Percentiles rank a stretch among this genome's conserved stretches.
These are phyloP conservation scores for Uloborus diversus DNA, from an alignment of 1,140 invertebrate genomes.

Conservation along the genomic window DNA sequence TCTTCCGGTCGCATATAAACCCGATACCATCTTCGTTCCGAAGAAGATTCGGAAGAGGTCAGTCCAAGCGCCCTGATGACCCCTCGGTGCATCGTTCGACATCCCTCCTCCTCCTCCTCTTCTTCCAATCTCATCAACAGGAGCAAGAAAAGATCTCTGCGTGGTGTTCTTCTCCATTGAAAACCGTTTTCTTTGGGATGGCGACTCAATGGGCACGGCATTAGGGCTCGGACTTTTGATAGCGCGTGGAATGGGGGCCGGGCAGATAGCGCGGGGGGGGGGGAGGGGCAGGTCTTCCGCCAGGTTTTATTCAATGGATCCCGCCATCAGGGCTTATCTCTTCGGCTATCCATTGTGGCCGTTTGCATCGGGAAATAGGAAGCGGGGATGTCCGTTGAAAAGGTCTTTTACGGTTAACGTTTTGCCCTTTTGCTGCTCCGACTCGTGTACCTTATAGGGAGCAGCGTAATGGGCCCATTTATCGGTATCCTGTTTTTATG, in stretches of 20 bases:
- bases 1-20: constrained; percentile 43
- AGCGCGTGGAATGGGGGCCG: constrained; percentile 45
- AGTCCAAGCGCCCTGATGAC: constrained; percentile 27
- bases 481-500: too few relatives aligned
- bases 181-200: constrained; percentile 43
- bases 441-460: too few relatives aligned
- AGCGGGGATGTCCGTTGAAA: constrained; percentile 16
- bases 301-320: constrained; percentile 18
- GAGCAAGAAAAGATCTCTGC: neutral
- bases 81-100: constrained; percentile 38
- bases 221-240: constrained; percentile 31
- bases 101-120: constrained; percentile 1
- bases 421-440: constrained; percentile 5
- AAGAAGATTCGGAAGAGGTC: neutral
- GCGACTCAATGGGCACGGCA: constrained; percentile 24
- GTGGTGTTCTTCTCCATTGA: constrained; percentile 28
- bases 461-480: constrained; percentile 26
- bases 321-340: constrained; percentile 45
- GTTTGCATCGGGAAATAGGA: constrained; percentile 9
- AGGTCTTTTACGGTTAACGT: neutral
- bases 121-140: constrained; percentile 34
- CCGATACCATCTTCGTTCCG: constrained; percentile 47
- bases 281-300: neutral
- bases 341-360: constrained; percentile 37
- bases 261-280: neutral